Percentiles rank a stretch among this genome's conserved stretches.
Evolutionary conservation across 2,888 invertebrate species (phyloP).

Genomic region (Pheosia tremula): DNA sequence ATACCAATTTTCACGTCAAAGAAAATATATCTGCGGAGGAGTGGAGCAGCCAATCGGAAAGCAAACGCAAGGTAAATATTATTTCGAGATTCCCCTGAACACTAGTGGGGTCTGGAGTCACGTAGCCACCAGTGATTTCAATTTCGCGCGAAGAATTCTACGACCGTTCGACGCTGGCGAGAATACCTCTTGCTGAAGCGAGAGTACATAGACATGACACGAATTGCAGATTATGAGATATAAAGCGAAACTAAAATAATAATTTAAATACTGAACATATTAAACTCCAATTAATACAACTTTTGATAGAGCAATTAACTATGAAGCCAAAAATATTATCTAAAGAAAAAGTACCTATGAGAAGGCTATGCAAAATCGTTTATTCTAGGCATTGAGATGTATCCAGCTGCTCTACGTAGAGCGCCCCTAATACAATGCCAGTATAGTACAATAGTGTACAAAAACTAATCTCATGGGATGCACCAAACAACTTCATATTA

Average conservation of each 20-base stretch:
- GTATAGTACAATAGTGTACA: not conserved
- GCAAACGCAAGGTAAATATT: constrained; percentile 69
- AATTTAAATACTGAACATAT: no score
- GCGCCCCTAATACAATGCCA: no score
- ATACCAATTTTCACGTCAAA: constrained; percentile 72
- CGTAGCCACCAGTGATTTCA: constrained; percentile 74
- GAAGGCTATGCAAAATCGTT: no score
- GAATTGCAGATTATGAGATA: constrained; percentile 33
- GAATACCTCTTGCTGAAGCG: constrained; percentile 49
- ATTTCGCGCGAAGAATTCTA: constrained; percentile 63
- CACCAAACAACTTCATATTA: constrained; percentile 38
- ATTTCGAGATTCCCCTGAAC: constrained; percentile 67
- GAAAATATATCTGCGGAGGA: constrained; percentile 55
- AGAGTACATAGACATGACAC: constrained; percentile 48
- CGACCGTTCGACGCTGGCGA: constrained; percentile 42
- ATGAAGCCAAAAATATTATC: no score
- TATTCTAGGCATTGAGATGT: no score
- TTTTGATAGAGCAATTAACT: no score
- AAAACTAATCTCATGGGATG: constrained; percentile 1
- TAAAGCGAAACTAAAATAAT: constrained; percentile 1
- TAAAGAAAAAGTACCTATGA: no score
- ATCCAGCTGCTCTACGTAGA: no score
- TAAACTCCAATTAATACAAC: no score
- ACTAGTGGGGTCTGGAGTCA: constrained; percentile 72
- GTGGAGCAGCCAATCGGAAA: constrained; percentile 57